phyloP scores from a whole-genome alignment of 2,113 vertebrate genomes.

The Hystrix brachyura region DNA sequence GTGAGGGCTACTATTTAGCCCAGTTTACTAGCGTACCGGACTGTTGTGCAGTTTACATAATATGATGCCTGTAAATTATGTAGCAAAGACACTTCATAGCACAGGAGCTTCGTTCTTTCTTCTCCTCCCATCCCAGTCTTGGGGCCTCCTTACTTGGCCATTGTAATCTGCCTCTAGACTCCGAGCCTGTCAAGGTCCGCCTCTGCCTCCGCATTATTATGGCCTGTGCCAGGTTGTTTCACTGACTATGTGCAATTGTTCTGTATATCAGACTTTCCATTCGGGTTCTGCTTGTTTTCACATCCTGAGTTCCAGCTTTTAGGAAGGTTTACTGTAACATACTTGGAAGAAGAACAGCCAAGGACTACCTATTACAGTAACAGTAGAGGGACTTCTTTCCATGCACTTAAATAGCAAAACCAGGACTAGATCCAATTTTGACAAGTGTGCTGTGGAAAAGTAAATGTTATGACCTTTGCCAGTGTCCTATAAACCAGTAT shows the following conservation, averaged over 20 bases:
- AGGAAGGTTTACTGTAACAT: background rate
- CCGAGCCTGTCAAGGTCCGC: background rate
- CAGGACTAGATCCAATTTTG: background rate
- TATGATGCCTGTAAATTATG: background rate
- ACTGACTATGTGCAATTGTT: background rate
- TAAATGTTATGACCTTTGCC: background rate
- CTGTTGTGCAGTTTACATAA: background rate
- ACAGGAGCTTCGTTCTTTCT: background rate
- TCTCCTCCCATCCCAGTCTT: background rate
- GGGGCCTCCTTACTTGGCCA: background rate
- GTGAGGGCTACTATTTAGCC: background rate
- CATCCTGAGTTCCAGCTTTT: background rate
- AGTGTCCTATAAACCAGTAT: background rate
- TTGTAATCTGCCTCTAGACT: background rate
- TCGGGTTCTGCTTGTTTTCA: background rate
- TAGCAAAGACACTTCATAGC: background rate
- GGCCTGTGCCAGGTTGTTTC: background rate
- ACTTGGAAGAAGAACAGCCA: background rate
- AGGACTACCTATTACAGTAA: background rate
- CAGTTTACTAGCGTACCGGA: background rate
- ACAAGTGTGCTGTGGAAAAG: background rate
- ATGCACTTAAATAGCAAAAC: constrained; percentile 1
- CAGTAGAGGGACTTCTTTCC: background rate
- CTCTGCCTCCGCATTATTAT: background rate
- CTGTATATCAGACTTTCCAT: background rate